Conservation (phyloP, 2,797 vertebrate species). For the Ctenosaura bakeri region DNA sequence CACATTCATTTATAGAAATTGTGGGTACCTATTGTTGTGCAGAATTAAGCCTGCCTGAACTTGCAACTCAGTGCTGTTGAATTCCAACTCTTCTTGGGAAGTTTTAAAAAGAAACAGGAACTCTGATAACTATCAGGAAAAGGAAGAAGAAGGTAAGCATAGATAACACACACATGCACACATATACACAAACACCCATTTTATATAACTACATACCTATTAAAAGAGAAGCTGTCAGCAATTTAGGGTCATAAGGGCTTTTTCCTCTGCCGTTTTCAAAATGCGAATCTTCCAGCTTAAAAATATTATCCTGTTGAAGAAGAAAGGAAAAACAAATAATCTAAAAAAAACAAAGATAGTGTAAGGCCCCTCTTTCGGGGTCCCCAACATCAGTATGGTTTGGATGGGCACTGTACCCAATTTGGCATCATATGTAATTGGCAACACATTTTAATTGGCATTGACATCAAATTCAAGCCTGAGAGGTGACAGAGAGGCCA, state of each 20-base stretch:
- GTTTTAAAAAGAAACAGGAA: not conserved
- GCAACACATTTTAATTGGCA: too few relatives aligned
- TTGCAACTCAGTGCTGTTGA: slow-evolving; percentile 40
- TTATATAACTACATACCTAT: slow-evolving; percentile 85
- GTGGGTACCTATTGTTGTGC: not conserved
- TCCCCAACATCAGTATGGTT: too few relatives aligned
- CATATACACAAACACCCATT: not conserved
- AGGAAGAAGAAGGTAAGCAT: not conserved
- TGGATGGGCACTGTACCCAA: too few relatives aligned
- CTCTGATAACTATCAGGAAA: slow-evolving; percentile 6
- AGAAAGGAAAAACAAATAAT: slow-evolving; percentile 26
- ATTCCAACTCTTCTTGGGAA: slow-evolving; percentile 35
- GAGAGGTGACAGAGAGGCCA: too few relatives aligned
- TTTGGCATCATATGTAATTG: too few relatives aligned
- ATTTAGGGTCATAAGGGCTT: slow-evolving; percentile 97
- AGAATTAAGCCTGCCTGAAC: not conserved
- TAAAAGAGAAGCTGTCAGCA: slow-evolving; percentile 94
- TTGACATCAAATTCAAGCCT: too few relatives aligned
- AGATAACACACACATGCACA: not conserved
- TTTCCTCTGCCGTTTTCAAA: slow-evolving; percentile 97
- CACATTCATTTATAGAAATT: not conserved
- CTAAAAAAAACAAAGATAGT: not conserved
- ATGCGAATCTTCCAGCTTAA: slow-evolving; percentile 88
- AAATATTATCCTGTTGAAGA: slow-evolving; percentile 89
- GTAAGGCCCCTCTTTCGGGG: too few relatives aligned